Conservation (phyloP, 2,113 vertebrate genomes). For the Anguilla japonica region DNA sequence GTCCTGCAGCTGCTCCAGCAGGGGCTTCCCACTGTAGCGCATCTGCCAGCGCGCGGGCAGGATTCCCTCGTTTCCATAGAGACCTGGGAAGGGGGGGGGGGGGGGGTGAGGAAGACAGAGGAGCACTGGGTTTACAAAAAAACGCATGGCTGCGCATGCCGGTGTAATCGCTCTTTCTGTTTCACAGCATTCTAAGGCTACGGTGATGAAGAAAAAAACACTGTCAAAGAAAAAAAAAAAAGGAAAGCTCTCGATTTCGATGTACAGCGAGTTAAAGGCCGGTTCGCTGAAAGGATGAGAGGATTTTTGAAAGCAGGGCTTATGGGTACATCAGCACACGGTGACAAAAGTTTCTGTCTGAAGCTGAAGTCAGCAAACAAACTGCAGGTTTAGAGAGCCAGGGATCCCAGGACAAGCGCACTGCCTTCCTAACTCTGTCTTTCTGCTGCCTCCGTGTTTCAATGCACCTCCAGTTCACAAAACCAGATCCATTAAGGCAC, state of each 20-base stretch:
- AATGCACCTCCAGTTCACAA: too few relatives aligned
- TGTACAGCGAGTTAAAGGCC: background rate
- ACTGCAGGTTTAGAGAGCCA: too few relatives aligned
- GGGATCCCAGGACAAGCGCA: too few relatives aligned
- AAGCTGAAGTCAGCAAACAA: too few relatives aligned
- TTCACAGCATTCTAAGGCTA: background rate
- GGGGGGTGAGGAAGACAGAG: too few relatives aligned
- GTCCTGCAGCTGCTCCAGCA: slow-evolving; percentile 77
- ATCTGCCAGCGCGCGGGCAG: slow-evolving; percentile 78
- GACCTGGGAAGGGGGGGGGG: slow-evolving; percentile 64
- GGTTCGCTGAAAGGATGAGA: background rate
- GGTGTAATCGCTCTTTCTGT: background rate
- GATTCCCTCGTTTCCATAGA: slow-evolving; percentile 86
- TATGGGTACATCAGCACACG: background rate
- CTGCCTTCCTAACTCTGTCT: too few relatives aligned
- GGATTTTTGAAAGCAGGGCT: too few relatives aligned
- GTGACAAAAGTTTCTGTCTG: too few relatives aligned
- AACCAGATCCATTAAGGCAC: background rate
- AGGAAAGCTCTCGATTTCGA: background rate
- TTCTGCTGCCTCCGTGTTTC: too few relatives aligned
- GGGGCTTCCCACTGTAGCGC: slow-evolving; percentile 72
- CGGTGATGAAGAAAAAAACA: background rate
- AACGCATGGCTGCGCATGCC: accelerated
- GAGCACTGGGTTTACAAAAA: background rate
- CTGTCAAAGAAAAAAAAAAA: background rate